phyloP scores from a whole-genome alignment of 2,888 invertebrate species.

The Pyrochroa serraticornis region DNA sequence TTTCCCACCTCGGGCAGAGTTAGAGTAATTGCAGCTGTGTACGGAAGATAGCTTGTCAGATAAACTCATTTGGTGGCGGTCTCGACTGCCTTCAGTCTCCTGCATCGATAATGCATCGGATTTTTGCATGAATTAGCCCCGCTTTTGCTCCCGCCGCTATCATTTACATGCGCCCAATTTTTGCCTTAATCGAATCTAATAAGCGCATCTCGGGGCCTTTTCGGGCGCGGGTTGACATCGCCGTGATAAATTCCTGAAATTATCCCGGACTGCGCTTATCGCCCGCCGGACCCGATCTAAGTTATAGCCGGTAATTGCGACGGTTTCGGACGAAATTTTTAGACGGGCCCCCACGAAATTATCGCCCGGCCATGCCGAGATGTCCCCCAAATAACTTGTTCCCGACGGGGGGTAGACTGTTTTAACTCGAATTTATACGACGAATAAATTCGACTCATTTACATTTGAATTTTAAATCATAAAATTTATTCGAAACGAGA shows the following conservation, averaged over 20 bases:
- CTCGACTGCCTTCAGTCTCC: slow-evolving; percentile 36
- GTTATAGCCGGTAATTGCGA: slow-evolving; percentile 10
- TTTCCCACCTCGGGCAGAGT: slow-evolving; percentile 46
- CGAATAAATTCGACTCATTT: slow-evolving; percentile 42
- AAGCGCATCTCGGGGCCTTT: slow-evolving; percentile 1
- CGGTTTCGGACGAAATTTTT: slow-evolving; percentile 15
- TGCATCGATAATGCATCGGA: slow-evolving; percentile 40
- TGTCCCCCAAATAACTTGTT: slow-evolving; percentile 35
- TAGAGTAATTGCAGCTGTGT: slow-evolving; percentile 54
- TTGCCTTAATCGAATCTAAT: slow-evolving; percentile 7
- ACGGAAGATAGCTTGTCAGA: slow-evolving; percentile 52
- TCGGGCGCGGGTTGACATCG: slow-evolving; percentile 2
- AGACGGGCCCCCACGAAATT: neutral
- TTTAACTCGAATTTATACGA: slow-evolving; percentile 43
- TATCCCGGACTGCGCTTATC: slow-evolving; percentile 1
- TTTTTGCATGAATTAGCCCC: slow-evolving; percentile 45
- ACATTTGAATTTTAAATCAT: slow-evolving; percentile 34
- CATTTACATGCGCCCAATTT: slow-evolving; percentile 22
- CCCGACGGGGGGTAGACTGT: slow-evolving; percentile 41
- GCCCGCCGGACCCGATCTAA: slow-evolving; percentile 4
- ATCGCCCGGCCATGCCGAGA: slow-evolving; percentile 6
- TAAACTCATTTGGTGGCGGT: slow-evolving; percentile 51
- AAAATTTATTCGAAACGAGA: slow-evolving; percentile 30
- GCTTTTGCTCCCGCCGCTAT: slow-evolving; percentile 24
- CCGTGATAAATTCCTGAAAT: slow-evolving; percentile 6